Percentiles rank a stretch among this genome's conserved stretches.
phyloP scores from a whole-genome alignment of 2,888 invertebrate species.

The Apotomis betuletana region DNA sequence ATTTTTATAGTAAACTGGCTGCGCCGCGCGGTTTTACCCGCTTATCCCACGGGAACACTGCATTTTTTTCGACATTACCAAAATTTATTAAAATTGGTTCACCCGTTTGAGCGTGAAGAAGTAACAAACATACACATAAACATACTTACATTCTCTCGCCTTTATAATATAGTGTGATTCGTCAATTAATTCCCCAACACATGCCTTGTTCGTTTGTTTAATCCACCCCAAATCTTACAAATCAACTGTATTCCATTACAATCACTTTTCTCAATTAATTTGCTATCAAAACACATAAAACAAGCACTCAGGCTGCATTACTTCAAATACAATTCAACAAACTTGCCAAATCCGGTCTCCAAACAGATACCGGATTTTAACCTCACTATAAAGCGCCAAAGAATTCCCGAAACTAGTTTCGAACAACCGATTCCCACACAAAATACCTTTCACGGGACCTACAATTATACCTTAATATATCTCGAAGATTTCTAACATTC shows the following conservation, averaged over 20 bases:
- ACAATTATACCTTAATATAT: slow-evolving; percentile 61
- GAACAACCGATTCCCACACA: slow-evolving; percentile 37
- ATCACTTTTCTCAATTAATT: not conserved
- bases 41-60: no score
- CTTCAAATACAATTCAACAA: not conserved
- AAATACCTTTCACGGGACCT: slow-evolving; percentile 41
- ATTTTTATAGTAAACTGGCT: no score
- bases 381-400: slow-evolving; percentile 6
- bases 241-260: not conserved
- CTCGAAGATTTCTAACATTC: slow-evolving; percentile 77
- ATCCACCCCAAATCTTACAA: not conserved
- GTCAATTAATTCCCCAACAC: no score
- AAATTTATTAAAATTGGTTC: no score
- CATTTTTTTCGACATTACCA: no score
- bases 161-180: no score
- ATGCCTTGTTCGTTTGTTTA: no score
- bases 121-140: no score
- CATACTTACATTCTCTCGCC: no score
- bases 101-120: no score
- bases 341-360: slow-evolving; percentile 12
- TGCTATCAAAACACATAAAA: not conserved
- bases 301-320: not conserved
- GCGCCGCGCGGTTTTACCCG: no score
- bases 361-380: not conserved
- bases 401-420: slow-evolving; percentile 31